These are phyloP conservation scores for Tetraneura akinire DNA, from an alignment of 1,140 invertebrate species.

Conservation along the genomic window DNA sequence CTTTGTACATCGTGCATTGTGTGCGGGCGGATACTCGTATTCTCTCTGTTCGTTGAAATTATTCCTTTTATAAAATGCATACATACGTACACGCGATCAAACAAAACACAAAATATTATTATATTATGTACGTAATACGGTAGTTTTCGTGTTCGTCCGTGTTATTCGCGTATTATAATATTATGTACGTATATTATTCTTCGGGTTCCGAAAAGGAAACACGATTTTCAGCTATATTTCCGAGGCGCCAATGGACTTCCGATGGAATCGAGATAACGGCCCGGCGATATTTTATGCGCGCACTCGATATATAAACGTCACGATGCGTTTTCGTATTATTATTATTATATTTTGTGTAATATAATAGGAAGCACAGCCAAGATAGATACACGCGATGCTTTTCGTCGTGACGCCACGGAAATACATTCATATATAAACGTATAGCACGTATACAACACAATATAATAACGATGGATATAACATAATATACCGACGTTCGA, in stretches of 20 bases:
- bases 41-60: background rate
- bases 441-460: too few species aligned
- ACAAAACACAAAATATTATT: too few species aligned
- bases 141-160: too few species aligned
- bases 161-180: too few species aligned
- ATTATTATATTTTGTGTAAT: too few species aligned
- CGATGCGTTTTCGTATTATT: background rate
- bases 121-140: too few species aligned
- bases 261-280: conserved; percentile 44
- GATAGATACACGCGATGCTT: conserved; percentile 23
- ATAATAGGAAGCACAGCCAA: background rate
- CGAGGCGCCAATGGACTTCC: conserved; percentile 49
- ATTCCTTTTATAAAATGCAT: too few species aligned
- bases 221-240: conserved; percentile 49
- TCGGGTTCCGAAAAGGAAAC: conserved; percentile 22
- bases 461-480: background rate
- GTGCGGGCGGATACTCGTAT: too few species aligned
- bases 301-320: conserved; percentile 35
- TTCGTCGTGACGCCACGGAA: conserved; percentile 41
- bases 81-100: too few species aligned
- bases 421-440: background rate
- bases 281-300: conserved; percentile 11
- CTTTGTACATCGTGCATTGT: too few species aligned
- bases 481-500: background rate
- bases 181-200: background rate